Conservation (phyloP, 1,140 invertebrate genomes). For the Melipona quadrifasciata region DNA sequence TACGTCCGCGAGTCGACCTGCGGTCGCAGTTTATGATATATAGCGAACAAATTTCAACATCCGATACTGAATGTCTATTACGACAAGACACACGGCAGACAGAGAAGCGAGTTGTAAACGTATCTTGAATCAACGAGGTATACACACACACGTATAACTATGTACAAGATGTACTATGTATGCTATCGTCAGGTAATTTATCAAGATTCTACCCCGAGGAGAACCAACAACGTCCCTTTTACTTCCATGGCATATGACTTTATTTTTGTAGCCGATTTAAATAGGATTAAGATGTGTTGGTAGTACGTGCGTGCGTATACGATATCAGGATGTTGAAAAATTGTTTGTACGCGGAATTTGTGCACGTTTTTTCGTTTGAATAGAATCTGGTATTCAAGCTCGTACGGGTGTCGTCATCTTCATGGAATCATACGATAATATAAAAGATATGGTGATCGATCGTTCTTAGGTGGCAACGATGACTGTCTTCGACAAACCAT, state of each 20-base stretch:
- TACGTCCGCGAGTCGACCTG: slow-evolving; percentile 87
- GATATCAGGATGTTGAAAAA: slow-evolving; percentile 28
- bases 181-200: background rate
- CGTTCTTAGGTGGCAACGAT: background rate
- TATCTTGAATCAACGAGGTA: background rate
- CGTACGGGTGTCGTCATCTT: background rate
- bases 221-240: background rate
- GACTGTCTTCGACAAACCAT: background rate
- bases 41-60: slow-evolving; percentile 60
- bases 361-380: background rate
- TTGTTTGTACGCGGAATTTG: background rate
- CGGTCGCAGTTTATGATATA: slow-evolving; percentile 79
- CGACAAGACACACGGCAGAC: slow-evolving; percentile 18
- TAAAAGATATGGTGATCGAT: slow-evolving; percentile 1
- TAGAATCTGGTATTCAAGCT: background rate
- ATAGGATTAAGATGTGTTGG: background rate
- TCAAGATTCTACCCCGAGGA: background rate
- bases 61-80: slow-evolving; percentile 47
- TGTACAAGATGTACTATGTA: no score
- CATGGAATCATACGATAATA: background rate
- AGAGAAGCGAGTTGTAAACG: slow-evolving; percentile 56
- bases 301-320: background rate
- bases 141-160: background rate
- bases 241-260: slow-evolving; percentile 12
- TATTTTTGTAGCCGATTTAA: slow-evolving; percentile 37